phyloP scores from a whole-genome alignment of 1,140 invertebrate genomes.

The Heliothis virescens region DNA sequence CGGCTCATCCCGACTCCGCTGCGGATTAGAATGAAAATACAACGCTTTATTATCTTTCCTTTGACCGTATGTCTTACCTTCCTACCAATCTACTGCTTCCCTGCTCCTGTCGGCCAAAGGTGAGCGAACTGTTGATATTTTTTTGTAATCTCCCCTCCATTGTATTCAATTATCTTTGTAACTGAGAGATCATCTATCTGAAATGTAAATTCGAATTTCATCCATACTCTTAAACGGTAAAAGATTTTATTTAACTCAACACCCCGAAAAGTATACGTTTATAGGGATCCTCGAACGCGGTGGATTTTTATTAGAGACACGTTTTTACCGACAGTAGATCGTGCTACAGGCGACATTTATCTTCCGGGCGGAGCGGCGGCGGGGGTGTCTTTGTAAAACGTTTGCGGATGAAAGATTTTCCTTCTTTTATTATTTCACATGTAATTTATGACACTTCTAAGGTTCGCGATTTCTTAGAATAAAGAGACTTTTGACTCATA shows the following conservation, averaged over 20 bases:
- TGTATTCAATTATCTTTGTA: slow-evolving; percentile 60
- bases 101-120: slow-evolving; percentile 56
- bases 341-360: slow-evolving; percentile 78
- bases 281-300: slow-evolving; percentile 37
- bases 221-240: slow-evolving; percentile 7
- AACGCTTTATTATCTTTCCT: slow-evolving; percentile 82
- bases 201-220: slow-evolving; percentile 46
- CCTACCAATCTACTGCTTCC: slow-evolving; percentile 61
- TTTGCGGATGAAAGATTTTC: slow-evolving; percentile 81
- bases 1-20: slow-evolving; percentile 71
- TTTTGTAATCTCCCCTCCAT: slow-evolving; percentile 54
- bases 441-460: slow-evolving; percentile 82
- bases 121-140: slow-evolving; percentile 64
- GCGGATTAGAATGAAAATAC: slow-evolving; percentile 84
- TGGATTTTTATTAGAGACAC: slow-evolving; percentile 66
- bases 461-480: slow-evolving; percentile 65
- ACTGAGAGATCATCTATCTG: slow-evolving; percentile 37
- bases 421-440: slow-evolving; percentile 83
- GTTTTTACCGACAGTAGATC: slow-evolving; percentile 73
- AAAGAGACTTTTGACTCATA: slow-evolving; percentile 66
- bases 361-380: slow-evolving; percentile 59
- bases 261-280: slow-evolving; percentile 50
- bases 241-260: slow-evolving; percentile 47
- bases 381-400: slow-evolving; percentile 79
- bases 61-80: slow-evolving; percentile 82